Base-by-base conservation (phyloP, 2,113 vertebrate genomes). In the Percina caprodes region DNA sequence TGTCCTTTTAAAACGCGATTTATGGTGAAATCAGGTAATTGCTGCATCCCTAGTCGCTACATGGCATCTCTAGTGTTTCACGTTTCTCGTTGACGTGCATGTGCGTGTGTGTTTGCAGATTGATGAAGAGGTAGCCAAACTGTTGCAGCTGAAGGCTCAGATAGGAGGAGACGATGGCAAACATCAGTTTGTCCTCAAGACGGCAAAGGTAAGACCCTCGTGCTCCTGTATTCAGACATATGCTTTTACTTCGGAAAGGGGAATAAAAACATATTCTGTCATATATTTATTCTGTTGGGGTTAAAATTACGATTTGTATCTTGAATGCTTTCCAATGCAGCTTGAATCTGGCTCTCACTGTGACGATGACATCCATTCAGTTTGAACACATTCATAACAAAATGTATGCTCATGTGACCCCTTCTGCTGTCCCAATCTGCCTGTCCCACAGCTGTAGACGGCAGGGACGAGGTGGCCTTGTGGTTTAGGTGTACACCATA, bases 181-280 rank as follows among this genome's bases (percentile, higher is more conserved):
- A 83, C 95, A 96, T 35, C 96, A 96, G 52, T 99, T 99, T 90
- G 96, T 99, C 54, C 97, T 99, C 83, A 99, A 99, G 91, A 99
- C 97, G 14, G 95, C 98, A 0, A 99, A 99, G 98, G 98, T 99
- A 95, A 88, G 76, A 60, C 5, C 5, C 45, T 6, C 66, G 9
- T 10, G 2, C 18, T 63, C 6, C 58, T 55, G 11, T 45, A 14
- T 21, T 26, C 21, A 78, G 2, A 30, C 60, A 66, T 45, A 7
- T 9, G 9, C 11, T n/a, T 4, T 10, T 19, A 52, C 15, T 58
- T 15, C 10, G 6, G 13, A 33, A 26, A 3, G 46, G 14, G 59
- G 5, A 30, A 19, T 8, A 19, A 30, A 30, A 46, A 49, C 30
- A 7, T 1, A 30, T 18, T 26, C 5, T 24, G 39, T 11, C n/a